phyloP scores from a whole-genome alignment of 2,113 vertebrate genomes.

The Scomber colias region DNA sequence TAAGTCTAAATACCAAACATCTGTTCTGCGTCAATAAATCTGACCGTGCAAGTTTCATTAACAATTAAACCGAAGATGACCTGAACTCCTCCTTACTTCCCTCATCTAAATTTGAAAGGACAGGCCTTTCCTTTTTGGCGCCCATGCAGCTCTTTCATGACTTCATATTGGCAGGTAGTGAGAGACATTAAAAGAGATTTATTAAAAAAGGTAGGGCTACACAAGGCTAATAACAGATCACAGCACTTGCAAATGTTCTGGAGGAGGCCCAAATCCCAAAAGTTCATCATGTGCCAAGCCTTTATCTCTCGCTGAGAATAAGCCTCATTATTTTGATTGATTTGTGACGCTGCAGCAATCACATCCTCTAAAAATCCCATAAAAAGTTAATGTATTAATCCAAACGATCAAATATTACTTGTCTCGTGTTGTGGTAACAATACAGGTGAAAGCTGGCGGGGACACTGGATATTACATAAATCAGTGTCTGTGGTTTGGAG shows the following conservation, averaged over 20 bases:
- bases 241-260: constrained; percentile 36
- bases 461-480: constrained; percentile 15
- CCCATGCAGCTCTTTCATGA: constrained; percentile 14
- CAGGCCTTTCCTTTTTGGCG: constrained; percentile 38
- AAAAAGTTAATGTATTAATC: constrained; percentile 38
- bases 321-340: constrained; percentile 59
- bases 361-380: constrained; percentile 19
- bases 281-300: constrained; percentile 43
- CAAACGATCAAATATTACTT: constrained; percentile 36
- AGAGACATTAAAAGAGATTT: constrained; percentile 55
- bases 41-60: constrained; percentile 32
- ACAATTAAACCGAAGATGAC: constrained; percentile 44
- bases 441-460: constrained; percentile 52
- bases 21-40: constrained; percentile 54
- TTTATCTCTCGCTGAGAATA: constrained; percentile 55
- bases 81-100: constrained; percentile 15
- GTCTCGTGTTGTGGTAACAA: constrained; percentile 19
- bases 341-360: constrained; percentile 45
- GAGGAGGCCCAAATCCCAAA: constrained; percentile 49
- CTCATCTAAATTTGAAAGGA: constrained; percentile 42
- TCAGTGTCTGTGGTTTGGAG: constrained; percentile 46
- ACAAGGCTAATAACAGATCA: constrained; percentile 38
- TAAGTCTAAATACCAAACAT: constrained; percentile 47
- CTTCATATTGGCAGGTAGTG: constrained; percentile 2
- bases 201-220: constrained; percentile 37